A percentile compares a stretch with the other conserved stretches of the same genome.
phyloP scores from a whole-genome alignment of 2,888 invertebrate genomes.

The Schrankia costaestrigalis region DNA sequence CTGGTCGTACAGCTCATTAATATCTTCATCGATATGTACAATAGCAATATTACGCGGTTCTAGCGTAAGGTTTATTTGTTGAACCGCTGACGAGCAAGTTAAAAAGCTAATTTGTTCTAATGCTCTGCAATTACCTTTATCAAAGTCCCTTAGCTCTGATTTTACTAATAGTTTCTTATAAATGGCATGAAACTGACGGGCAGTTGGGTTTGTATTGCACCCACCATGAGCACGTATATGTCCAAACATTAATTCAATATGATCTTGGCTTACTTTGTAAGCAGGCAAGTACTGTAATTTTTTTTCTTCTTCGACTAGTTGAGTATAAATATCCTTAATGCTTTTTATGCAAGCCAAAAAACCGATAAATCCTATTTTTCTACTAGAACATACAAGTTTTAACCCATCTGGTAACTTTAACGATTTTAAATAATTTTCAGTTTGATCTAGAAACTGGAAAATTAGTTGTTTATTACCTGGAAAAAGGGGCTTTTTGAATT shows the following conservation, averaged over 20 bases:
- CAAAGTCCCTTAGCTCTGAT: conserved; percentile 5
- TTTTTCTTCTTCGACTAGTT: conserved; percentile 1
- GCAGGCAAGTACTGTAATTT: not conserved
- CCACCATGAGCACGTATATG: conserved; percentile 6
- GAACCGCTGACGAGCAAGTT: conserved; percentile 4
- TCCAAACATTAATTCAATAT: conserved; percentile 9
- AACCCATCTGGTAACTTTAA: not conserved
- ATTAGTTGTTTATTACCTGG: not conserved
- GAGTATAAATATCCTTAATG: conserved; percentile 1
- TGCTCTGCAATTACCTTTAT: conserved; percentile 4
- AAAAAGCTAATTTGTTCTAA: conserved; percentile 3
- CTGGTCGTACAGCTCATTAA: conserved; percentile 4
- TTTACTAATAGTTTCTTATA: conserved; percentile 22
- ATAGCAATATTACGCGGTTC: conserved; percentile 1
- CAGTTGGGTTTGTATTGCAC: conserved; percentile 13
- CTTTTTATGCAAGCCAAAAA: conserved; percentile 5
- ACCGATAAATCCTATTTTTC: conserved; percentile 2
- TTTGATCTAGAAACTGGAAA: not conserved
- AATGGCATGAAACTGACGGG: conserved; percentile 16
- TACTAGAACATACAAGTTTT: not conserved
- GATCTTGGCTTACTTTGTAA: conserved; percentile 8
- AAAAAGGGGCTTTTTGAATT: not conserved
- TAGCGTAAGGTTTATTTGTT: conserved; percentile 6
- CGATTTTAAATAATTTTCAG: not conserved
- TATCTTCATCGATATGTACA: not conserved